A percentile compares a stretch with the other conserved stretches of the same genome.
Conservation (phyloP, 2,888 invertebrate genomes). For the Drosophila histrio region DNA sequence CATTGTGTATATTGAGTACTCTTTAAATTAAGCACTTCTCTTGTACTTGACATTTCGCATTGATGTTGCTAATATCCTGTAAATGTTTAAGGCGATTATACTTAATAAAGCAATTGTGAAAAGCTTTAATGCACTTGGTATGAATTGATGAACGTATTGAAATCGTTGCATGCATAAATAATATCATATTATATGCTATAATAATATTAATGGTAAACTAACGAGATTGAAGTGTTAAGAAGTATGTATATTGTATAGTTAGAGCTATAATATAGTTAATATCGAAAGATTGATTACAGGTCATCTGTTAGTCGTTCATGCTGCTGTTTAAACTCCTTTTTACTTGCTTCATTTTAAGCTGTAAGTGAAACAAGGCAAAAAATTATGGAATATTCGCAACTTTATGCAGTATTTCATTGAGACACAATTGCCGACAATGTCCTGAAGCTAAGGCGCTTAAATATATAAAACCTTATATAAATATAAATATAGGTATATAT, state of each 20-base stretch:
- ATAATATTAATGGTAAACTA: no score
- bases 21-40: slow-evolving; percentile 3
- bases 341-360: neutral
- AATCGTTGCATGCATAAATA: neutral
- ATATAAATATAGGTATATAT: slow-evolving; percentile 2
- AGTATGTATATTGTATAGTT: no score
- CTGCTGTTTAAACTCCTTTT: neutral
- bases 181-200: neutral
- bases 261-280: no score
- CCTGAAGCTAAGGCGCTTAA: slow-evolving; percentile 65
- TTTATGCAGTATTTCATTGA: slow-evolving; percentile 46
- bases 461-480: slow-evolving; percentile 3
- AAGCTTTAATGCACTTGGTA: neutral
- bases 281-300: no score
- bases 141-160: neutral
- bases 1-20: neutral
- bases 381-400: slow-evolving; percentile 35
- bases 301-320: neutral
- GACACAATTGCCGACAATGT: slow-evolving; percentile 40
- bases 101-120: neutral
- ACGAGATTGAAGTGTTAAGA: no score
- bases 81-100: slow-evolving; percentile 5
- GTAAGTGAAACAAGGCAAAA: neutral
- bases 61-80: slow-evolving; percentile 2
- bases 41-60: neutral